Percentiles rank a stretch among this genome's conserved stretches.
phyloP scores from a whole-genome alignment of 2,797 vertebrate species.

The Mastacembelus armatus region DNA sequence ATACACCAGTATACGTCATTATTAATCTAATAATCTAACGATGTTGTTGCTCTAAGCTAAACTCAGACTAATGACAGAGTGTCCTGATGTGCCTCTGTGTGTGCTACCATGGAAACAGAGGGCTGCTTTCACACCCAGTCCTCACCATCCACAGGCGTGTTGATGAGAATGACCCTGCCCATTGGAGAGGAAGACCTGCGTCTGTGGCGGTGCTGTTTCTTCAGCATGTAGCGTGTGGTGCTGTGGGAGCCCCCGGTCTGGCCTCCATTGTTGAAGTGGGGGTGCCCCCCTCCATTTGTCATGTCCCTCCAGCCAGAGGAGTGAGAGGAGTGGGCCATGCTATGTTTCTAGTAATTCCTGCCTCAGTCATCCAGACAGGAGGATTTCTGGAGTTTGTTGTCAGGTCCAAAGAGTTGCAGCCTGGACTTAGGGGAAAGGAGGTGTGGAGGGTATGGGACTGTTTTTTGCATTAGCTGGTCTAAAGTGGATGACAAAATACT shows the following conservation, averaged over 20 bases:
- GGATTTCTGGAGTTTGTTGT: slow-evolving; percentile 30
- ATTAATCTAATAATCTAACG: too few species aligned
- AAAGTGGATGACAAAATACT: slow-evolving; percentile 9
- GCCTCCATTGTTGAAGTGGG: slow-evolving; percentile 72
- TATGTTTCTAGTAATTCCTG: slow-evolving; percentile 44
- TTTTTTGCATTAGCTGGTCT: slow-evolving; percentile 16
- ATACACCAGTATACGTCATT: too few species aligned
- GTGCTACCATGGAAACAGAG: slow-evolving; percentile 11
- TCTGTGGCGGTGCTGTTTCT: slow-evolving; percentile 88
- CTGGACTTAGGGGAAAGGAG: background rate
- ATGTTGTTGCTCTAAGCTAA: background rate
- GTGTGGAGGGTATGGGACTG: slow-evolving; percentile 3
- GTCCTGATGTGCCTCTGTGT: background rate
- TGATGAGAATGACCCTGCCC: slow-evolving; percentile 98
- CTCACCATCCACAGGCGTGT: slow-evolving; percentile 93
- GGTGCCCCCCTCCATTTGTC: slow-evolving; percentile 86
- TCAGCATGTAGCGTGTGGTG: slow-evolving; percentile 87
- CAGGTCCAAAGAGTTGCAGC: slow-evolving; percentile 31
- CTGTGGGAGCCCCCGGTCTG: slow-evolving; percentile 88
- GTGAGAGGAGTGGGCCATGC: slow-evolving; percentile 89
- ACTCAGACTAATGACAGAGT: background rate
- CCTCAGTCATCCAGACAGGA: slow-evolving; percentile 81
- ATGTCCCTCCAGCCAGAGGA: slow-evolving; percentile 82
- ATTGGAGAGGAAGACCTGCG: slow-evolving; percentile 90
- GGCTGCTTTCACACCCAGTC: background rate